Evolutionary conservation across 1,140 invertebrate species (phyloP), one percentile per base, ranked within the genome.

Genomic region (Daktulosphaira vitifoliae): DNA sequence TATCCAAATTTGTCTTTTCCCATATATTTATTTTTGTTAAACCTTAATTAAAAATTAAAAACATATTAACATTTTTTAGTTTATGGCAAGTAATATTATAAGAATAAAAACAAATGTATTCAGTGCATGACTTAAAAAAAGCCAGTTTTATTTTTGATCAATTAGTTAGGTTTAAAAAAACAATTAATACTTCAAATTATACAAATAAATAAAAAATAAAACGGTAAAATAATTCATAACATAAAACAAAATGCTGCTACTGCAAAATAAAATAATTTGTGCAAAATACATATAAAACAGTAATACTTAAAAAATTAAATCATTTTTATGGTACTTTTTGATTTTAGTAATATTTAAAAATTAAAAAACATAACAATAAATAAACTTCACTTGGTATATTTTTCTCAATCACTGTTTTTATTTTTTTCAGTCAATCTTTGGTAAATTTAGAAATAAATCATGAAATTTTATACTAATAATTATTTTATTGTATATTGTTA

Each of bases 11-110:
- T 48, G 56, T 62, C 18, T 18, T 62, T 62, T 62, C 56, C 56
- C 56, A 62, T 7, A 62, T 39, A 48, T 48, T 62, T 46, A 62
- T 23, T 48, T 62, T 25, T 33, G 56, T 62, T 46, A 62, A 48
- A 62, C 56, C 56, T 62, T 62, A 46, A 26, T 29, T 46, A 62
- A 62, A 46, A 39, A 62, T 22, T 46, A 26, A 62, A 62, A 62
- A 46, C 54, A 44, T 46, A 62, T 11, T 16, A 44, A 44, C n/a
- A 7, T 44, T 15, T 44, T 11, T 11, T 44, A 44, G 3, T 4
- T 7, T 44, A n/a, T 5, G 39, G 15, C 4, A 44, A 15, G 4
- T 44, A n/a, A n/a, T n/a, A 44, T n/a, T 5, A 15, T n/a, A 44
- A 44, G 15, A 44, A 44, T 7, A 4, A 44, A n/a, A n/a, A 44